Conservation (phyloP, 2,113 vertebrate genomes). For the Alethe castanea region DNA sequence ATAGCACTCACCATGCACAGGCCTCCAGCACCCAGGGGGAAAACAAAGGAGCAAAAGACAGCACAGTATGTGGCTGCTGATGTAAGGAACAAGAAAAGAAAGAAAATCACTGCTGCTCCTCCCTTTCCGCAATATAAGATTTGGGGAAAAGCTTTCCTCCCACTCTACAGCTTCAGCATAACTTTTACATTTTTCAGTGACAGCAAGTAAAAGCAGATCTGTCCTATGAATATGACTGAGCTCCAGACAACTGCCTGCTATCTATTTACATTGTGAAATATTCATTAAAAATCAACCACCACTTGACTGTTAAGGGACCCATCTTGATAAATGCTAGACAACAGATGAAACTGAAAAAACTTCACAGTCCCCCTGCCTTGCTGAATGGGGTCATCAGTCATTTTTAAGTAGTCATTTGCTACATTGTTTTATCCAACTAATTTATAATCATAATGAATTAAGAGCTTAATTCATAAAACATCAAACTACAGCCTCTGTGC, state of each 20-base stretch:
- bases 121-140: neutral
- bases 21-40: neutral
- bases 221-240: neutral
- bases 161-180: neutral
- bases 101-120: neutral
- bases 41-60: neutral
- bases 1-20: accelerated
- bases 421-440: neutral
- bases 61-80: neutral
- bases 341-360: neutral
- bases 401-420: conserved; percentile 29
- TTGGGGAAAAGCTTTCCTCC: neutral
- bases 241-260: neutral
- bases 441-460: conserved; percentile 45
- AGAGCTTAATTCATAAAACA: neutral
- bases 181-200: neutral
- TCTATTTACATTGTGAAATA: neutral
- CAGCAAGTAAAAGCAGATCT: neutral
- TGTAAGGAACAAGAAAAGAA: neutral
- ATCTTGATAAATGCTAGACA: neutral
- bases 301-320: neutral
- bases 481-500: neutral
- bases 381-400: neutral
- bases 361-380: neutral
- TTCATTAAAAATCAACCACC: neutral